Conservation (phyloP, 2,888 invertebrate species). For the Cephus pygmeus region DNA sequence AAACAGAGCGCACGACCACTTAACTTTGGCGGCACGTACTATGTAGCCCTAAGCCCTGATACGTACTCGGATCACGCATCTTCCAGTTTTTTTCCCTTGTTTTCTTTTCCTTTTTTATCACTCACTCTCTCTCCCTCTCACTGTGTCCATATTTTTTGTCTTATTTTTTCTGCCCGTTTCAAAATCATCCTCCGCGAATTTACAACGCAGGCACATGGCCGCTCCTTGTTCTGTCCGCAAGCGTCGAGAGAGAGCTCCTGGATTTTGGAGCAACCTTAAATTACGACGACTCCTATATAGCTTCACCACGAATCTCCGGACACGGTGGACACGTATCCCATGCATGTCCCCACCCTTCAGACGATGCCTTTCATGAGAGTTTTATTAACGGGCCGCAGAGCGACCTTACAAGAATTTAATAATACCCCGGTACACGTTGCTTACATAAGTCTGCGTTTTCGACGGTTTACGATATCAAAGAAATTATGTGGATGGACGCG, state of each 20-base stretch:
- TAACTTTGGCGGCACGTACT: slow-evolving; percentile 48
- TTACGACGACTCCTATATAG: not conserved
- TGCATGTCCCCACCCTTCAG: not conserved
- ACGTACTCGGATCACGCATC: slow-evolving; percentile 50
- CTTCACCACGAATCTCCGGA: not conserved
- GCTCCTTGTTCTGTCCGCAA: slow-evolving; percentile 7
- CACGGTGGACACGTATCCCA: not conserved
- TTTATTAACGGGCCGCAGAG: not conserved
- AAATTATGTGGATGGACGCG: not conserved
- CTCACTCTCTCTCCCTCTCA: slow-evolving; percentile 15
- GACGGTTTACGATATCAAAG: not conserved
- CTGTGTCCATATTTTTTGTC: slow-evolving; percentile 2
- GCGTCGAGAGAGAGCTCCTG: not conserved
- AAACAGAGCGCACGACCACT: slow-evolving; percentile 28
- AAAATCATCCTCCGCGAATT: slow-evolving; percentile 23
- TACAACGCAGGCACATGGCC: slow-evolving; percentile 22
- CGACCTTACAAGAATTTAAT: not conserved
- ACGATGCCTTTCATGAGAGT: not conserved
- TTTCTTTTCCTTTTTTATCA: slow-evolving; percentile 9
- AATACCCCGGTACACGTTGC: not conserved
- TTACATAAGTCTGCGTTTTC: not conserved
- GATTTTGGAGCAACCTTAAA: not conserved
- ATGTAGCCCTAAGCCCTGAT: slow-evolving; percentile 45
- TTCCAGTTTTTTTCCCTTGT: slow-evolving; percentile 23
- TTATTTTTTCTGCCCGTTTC: not conserved